Conservation (phyloP, 1,140 invertebrate species). For the Gonioctena quinquepunctata region DNA sequence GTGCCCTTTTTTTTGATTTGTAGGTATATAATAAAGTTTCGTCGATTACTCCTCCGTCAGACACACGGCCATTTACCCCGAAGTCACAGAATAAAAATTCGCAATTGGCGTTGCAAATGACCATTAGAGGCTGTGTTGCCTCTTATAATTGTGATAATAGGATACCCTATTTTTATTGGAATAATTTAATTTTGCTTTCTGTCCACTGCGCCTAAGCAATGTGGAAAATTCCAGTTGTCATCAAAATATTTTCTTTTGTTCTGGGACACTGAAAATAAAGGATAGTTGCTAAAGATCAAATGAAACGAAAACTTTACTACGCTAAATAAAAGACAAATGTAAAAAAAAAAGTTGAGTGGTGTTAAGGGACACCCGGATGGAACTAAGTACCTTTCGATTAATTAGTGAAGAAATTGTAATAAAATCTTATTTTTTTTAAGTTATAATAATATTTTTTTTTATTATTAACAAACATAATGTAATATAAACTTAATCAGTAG, state of each 20-base stretch:
- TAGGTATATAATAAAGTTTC: slow-evolving; percentile 14
- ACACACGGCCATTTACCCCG: slow-evolving; percentile 23
- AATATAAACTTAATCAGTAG: too few species aligned
- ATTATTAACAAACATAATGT: too few species aligned
- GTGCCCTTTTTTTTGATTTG: slow-evolving; percentile 16
- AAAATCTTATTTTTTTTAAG: too few species aligned
- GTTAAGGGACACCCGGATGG: not conserved
- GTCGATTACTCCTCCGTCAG: slow-evolving; percentile 24
- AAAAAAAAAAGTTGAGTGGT: not conserved
- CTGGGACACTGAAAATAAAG: not conserved
- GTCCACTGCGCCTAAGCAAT: slow-evolving; percentile 15
- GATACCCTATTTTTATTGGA: slow-evolving; percentile 10
- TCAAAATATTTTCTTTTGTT: not conserved
- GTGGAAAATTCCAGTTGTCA: slow-evolving; percentile 15
- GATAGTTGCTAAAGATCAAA: too few species aligned
- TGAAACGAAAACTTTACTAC: too few species aligned
- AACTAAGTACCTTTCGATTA: too few species aligned
- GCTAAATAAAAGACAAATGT: not conserved
- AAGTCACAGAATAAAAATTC: slow-evolving; percentile 26
- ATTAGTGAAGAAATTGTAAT: too few species aligned
- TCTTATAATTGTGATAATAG: slow-evolving; percentile 27
- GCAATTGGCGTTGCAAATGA: slow-evolving; percentile 21
- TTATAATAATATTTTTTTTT: not conserved
- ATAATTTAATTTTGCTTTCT: slow-evolving; percentile 2
- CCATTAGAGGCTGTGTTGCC: slow-evolving; percentile 21